Percentiles rank a stretch among this genome's conserved stretches.
Evolutionary conservation across 1,140 invertebrate genomes (phyloP).

Genomic region (Conus betulinus): DNA sequence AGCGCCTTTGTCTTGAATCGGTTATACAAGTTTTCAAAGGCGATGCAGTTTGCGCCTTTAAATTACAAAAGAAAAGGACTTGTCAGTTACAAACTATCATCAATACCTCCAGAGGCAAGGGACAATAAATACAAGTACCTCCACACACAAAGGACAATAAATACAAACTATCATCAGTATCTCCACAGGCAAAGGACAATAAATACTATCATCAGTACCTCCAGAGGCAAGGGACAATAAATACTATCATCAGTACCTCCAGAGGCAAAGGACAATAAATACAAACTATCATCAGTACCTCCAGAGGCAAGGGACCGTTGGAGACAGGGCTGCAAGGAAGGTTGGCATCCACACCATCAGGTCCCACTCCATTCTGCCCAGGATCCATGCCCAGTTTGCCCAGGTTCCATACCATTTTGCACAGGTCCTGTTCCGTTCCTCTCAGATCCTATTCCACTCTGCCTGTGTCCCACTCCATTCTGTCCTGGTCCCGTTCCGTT

Average conservation of each 20-base stretch:
- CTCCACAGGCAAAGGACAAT: neutral
- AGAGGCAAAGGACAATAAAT: neutral
- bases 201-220: neutral
- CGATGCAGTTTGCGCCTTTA: no score
- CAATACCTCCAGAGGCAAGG: neutral
- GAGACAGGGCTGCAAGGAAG: conserved; percentile 13
- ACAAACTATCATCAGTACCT: conserved; percentile 27
- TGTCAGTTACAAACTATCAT: neutral
- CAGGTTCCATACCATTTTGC: conserved; percentile 22
- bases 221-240: neutral
- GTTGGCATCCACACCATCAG: neutral
- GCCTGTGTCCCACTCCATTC: no score
- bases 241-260: neutral
- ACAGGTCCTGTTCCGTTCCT: conserved; percentile 14
- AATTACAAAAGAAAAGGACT: neutral
- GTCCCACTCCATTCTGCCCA: neutral
- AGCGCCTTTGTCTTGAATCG: no score
- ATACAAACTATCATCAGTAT: conserved; percentile 11
- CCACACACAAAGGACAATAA: neutral
- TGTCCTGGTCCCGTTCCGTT: no score
- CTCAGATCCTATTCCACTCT: no score
- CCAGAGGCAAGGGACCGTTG: conserved; percentile 35
- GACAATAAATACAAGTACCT: neutral
- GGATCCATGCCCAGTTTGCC: neutral
- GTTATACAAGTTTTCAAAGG: no score